Percentiles rank a stretch among this genome's conserved stretches.
Evolutionary conservation across 1,140 invertebrate genomes (phyloP).

Genomic region (Antheraea mylitta): DNA sequence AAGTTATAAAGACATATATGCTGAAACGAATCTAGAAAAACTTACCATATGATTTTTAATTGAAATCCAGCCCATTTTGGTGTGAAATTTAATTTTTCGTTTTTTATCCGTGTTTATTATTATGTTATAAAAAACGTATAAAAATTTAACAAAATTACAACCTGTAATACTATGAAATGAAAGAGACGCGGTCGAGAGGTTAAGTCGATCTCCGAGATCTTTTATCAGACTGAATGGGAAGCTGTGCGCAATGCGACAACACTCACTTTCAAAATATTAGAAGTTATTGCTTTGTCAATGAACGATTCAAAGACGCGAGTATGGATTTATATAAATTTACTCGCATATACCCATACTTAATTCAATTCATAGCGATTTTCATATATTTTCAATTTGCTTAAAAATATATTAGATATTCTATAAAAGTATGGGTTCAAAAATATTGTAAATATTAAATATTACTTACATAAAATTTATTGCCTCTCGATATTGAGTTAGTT

Average conservation of each 20-base stretch:
- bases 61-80: constrained; percentile 72
- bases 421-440: neutral
- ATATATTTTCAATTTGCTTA: neutral
- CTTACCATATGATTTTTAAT: constrained; percentile 75
- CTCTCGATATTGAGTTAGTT: neutral
- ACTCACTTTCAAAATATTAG: constrained; percentile 43
- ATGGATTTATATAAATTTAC: neutral
- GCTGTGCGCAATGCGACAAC: constrained; percentile 75
- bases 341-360: neutral
- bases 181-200: constrained; percentile 41
- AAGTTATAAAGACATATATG: neutral
- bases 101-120: constrained; percentile 45
- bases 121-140: neutral
- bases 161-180: neutral
- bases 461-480: neutral
- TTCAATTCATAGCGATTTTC: neutral
- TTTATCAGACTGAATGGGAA: constrained; percentile 67
- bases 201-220: constrained; percentile 65
- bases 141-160: neutral
- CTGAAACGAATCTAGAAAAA: constrained; percentile 10
- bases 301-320: neutral
- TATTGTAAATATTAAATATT: neutral
- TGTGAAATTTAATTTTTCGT: constrained; percentile 54
- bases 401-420: neutral
- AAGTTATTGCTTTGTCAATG: constrained; percentile 3